Percentiles rank a stretch among this genome's conserved stretches.
Conservation (phyloP, 2,113 vertebrate species). For the Tragelaphus imberbis region DNA sequence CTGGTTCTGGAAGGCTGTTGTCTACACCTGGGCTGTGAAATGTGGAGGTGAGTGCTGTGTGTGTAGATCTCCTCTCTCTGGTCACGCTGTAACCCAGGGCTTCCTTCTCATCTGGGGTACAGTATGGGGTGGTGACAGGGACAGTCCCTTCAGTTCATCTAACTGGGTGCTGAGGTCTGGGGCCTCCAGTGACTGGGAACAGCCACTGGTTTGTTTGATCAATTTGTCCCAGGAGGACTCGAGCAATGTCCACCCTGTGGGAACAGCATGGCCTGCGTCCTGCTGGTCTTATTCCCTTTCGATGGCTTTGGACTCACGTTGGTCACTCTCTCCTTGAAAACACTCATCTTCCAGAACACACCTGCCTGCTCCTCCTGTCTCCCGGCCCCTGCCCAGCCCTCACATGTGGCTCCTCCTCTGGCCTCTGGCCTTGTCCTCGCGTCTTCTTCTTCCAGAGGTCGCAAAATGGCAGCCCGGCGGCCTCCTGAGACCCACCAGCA, state of each 20-base stretch:
- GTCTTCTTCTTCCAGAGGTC: conserved; percentile 44
- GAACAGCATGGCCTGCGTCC: not conserved
- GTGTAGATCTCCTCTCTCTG: not conserved
- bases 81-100: not conserved
- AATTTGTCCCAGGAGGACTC: not conserved
- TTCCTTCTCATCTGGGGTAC: not conserved
- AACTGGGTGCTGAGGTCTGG: not conserved
- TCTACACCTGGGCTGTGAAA: not conserved
- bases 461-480: conserved; percentile 13
- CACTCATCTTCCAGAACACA: not conserved
- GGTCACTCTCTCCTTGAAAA: not conserved
- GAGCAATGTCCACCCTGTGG: not conserved
- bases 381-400: conserved; percentile 4
- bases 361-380: not conserved
- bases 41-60: accelerated
- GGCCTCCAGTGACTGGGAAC: not conserved
- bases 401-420: not conserved
- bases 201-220: not conserved
- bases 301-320: not conserved
- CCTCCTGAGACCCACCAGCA: conserved; percentile 21
- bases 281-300: not conserved
- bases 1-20: accelerated
- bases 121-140: accelerated
- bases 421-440: not conserved
- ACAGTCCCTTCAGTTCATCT: not conserved